Conservation (phyloP, 2,888 invertebrate species). For the Tribolium freemani region DNA sequence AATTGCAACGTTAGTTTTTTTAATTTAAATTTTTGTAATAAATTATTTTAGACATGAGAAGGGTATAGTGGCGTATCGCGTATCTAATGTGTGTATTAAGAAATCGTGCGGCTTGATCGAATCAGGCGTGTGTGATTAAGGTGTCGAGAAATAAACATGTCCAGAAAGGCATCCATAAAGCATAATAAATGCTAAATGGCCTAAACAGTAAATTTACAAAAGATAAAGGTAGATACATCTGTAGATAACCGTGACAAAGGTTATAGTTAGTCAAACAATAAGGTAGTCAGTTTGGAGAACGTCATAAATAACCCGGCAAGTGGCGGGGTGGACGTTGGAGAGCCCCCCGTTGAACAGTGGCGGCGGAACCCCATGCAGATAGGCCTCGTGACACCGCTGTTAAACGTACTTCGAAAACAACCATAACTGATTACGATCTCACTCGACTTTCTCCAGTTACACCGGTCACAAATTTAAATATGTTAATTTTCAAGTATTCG, state of each 20-base stretch:
- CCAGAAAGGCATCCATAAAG: conserved; percentile 49
- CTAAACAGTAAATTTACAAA: conserved; percentile 68
- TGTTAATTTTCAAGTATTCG: conserved; percentile 62
- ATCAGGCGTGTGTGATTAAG: not conserved
- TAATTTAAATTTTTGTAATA: too few species aligned
- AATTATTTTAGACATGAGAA: too few species aligned
- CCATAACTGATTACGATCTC: conserved; percentile 63
- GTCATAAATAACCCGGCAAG: conserved; percentile 67
- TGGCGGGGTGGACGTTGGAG: conserved; percentile 60
- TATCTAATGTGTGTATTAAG: not conserved
- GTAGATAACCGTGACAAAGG: conserved; percentile 68
- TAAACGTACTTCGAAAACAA: conserved; percentile 58
- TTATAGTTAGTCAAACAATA: conserved; percentile 69
- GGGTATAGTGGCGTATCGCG: too few species aligned
- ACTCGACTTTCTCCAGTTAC: conserved; percentile 59
- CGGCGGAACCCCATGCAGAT: conserved; percentile 52
- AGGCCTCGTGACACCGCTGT: conserved; percentile 54
- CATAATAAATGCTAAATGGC: conserved; percentile 64
- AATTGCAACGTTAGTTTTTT: too few species aligned
- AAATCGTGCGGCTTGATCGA: conserved; percentile 18
- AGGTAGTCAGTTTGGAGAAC: conserved; percentile 65
- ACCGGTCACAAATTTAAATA: conserved; percentile 60
- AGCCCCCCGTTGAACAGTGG: conserved; percentile 57
- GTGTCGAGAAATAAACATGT: conserved; percentile 53
- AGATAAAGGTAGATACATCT: conserved; percentile 67